Evolutionary conservation across 2,113 vertebrate species (phyloP), one percentile per base, ranked within the genome.

Genomic region (Microcebus murinus): DNA sequence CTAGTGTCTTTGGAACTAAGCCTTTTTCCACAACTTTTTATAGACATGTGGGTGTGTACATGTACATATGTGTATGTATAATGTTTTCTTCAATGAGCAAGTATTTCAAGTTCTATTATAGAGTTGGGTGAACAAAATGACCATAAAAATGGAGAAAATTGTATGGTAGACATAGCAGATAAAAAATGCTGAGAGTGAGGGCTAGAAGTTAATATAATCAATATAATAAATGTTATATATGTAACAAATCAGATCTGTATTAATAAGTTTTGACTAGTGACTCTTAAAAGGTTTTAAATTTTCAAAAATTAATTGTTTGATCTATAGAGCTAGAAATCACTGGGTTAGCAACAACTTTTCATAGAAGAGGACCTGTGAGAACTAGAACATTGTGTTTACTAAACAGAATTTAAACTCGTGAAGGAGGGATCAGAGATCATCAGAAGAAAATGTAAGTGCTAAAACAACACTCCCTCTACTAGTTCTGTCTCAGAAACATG

Each of bases 231-330:
- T 55, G 13, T 36, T 50, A 15, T 39, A n/a, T 55, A 42, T 81
- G 10, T 81, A 68, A 70, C 15, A 79, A 77, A 25, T 74, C 4
- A 92, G 13, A 6, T 0, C 36, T 68, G 3, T 36, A 15, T 87
- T 93, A 59, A 48, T 61, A 93, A 83, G 20, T 17, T 65, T 87
- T 95, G 48, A 52, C 8, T 77, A 71, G 39, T 93, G 50, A 95
- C 42, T 83, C 2, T 71, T 82, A 50, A 65, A 85, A 12, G 17
- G 18, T 85, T 94, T 91, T 63, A 67, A 36, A 68, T 3, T 57
- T 95, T 55, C 13, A 17, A 4, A 67, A 88, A 21, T 80, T 18
- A 76, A n/a, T 34, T 67, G 42, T 74, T 81, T 80, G 15, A 45
- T 55, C 9, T 67, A 4, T 74, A 84, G 29, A 95, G 17, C 34